Percentiles rank a stretch among this genome's conserved stretches.
phyloP scores from a whole-genome alignment of 2,797 vertebrate genomes.

The Australoheros facetus region DNA sequence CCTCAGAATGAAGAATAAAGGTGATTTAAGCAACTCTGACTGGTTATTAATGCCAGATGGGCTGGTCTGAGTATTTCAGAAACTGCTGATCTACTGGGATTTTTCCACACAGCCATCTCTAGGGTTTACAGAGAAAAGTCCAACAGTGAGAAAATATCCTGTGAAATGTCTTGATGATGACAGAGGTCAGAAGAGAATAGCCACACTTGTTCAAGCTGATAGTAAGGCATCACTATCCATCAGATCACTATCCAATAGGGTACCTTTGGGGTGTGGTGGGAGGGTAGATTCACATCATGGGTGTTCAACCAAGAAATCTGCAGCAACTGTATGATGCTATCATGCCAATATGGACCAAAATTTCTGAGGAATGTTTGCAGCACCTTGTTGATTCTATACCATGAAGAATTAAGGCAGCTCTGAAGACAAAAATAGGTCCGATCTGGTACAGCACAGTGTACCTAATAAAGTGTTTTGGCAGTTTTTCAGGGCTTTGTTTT shows the following conservation, averaged over 20 bases:
- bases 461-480: neutral
- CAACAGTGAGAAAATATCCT: neutral
- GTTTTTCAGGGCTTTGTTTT: neutral
- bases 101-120: neutral
- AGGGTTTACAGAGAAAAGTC: neutral
- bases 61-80: neutral
- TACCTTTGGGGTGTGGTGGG: neutral
- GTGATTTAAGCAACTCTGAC: neutral
- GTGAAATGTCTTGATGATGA: slow-evolving; percentile 48
- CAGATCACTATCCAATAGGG: neutral
- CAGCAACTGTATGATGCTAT: neutral
- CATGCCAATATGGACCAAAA: neutral
- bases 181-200: slow-evolving; percentile 54
- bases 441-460: neutral
- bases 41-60: neutral
- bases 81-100: too few species aligned
- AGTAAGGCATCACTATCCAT: neutral
- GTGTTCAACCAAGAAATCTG: neutral
- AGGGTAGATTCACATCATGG: too few species aligned
- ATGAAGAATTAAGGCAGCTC: neutral
- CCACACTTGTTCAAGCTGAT: slow-evolving; percentile 19
- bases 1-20: neutral
- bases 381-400: neutral
- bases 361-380: neutral
- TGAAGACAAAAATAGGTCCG: neutral